A percentile compares a stretch with the other conserved stretches of the same genome.
Conservation (phyloP, 2,888 invertebrate genomes). For the Sepioteuthis lessoniana region DNA sequence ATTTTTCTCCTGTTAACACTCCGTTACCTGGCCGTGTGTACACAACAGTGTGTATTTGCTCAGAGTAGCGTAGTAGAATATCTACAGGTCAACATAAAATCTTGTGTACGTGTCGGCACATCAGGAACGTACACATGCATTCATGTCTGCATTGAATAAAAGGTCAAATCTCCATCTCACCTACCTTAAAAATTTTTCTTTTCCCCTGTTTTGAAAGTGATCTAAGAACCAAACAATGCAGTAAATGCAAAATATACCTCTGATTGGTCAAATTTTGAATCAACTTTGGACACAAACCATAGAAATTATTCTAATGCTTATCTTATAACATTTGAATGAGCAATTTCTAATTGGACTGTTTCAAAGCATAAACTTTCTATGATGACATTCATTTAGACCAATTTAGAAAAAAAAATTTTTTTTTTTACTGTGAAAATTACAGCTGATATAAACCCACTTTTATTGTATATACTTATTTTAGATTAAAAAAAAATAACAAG, state of each 20-base stretch:
- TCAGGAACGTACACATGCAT: not conserved
- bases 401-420: no score
- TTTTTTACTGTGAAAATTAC: not conserved
- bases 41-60: not conserved
- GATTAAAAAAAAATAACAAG: not conserved
- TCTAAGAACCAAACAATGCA: not conserved
- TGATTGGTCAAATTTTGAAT: not conserved
- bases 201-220: not conserved
- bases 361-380: not conserved
- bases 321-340: not conserved
- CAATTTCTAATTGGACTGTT: not conserved
- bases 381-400: not conserved
- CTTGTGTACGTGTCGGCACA: no score
- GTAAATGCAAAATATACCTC: not conserved
- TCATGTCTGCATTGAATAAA: not conserved
- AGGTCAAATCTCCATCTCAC: slow-evolving; percentile 3
- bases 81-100: not conserved
- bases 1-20: not conserved
- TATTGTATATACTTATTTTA: not conserved
- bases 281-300: not conserved
- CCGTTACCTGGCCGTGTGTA: not conserved
- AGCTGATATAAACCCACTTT: not conserved
- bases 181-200: not conserved
- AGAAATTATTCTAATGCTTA: not conserved
- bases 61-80: not conserved